Evolutionary conservation across 2,888 invertebrate species (phyloP).

Genomic region (Corbicula japonica): DNA sequence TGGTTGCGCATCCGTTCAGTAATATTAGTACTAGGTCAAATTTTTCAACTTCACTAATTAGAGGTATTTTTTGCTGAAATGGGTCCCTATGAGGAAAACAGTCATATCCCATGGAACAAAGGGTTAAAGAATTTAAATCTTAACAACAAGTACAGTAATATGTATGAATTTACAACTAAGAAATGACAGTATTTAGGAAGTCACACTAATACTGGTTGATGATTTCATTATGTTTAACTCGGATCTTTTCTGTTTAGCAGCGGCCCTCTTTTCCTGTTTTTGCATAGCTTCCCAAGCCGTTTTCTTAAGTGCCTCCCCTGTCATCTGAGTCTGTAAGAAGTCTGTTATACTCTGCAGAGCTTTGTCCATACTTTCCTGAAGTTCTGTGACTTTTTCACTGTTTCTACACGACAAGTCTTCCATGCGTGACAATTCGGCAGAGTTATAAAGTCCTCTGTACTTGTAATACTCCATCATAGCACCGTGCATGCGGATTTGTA

Average conservation of each 20-base stretch:
- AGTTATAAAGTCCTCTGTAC: conserved; percentile 82
- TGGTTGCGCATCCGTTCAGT: too few relatives aligned
- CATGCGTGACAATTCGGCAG: conserved; percentile 80
- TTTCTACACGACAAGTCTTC: conserved; percentile 77
- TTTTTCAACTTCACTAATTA: too few relatives aligned
- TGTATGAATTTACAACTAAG: too few relatives aligned
- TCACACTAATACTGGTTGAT: conserved; percentile 36
- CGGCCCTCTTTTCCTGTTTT: conserved; percentile 60
- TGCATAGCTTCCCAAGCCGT: conserved; percentile 71
- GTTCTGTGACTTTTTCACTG: conserved; percentile 71
- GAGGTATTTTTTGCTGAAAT: too few relatives aligned
- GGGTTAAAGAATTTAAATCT: too few relatives aligned
- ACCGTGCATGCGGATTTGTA: conserved; percentile 83
- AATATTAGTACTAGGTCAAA: too few relatives aligned
- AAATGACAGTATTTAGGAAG: conserved; percentile 14
- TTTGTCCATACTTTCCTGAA: conserved; percentile 80
- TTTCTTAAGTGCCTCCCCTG: conserved; percentile 73
- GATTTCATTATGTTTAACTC: conserved; percentile 36
- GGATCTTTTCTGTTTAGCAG: conserved; percentile 19
- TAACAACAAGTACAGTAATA: too few relatives aligned
- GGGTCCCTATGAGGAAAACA: too few relatives aligned
- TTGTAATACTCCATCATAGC: conserved; percentile 84
- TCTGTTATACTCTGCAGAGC: conserved; percentile 81
- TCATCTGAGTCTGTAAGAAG: conserved; percentile 81
- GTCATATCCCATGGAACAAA: too few relatives aligned